Conservation (phyloP, 2,888 invertebrate species). For the Hesperia comma region DNA sequence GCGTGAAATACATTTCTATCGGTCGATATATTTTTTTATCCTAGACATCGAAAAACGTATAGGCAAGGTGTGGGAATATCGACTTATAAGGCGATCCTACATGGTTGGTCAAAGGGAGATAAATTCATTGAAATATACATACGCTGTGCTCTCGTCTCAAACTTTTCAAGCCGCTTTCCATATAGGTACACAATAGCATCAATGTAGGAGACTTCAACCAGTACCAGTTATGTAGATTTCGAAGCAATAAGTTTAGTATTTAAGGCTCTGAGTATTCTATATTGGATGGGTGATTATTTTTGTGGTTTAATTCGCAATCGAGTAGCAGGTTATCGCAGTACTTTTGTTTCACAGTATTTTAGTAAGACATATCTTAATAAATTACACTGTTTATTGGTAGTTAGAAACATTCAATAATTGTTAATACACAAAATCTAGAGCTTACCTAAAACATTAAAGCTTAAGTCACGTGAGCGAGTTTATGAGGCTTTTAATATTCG, state of each 20-base stretch:
- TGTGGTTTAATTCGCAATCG: conserved; percentile 73
- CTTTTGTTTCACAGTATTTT: conserved; percentile 50
- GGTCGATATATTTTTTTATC: conserved; percentile 52
- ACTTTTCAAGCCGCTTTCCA: conserved; percentile 41
- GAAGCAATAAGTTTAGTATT: conserved; percentile 55
- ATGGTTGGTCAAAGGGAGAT: conserved; percentile 62
- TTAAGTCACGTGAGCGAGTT: not conserved
- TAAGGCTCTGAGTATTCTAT: conserved; percentile 58
- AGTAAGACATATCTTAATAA: conserved; percentile 13
- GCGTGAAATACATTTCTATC: conserved; percentile 59
- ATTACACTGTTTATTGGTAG: conserved; percentile 7
- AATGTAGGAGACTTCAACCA: conserved; percentile 50
- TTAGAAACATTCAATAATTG: conserved; percentile 5
- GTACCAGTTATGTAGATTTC: conserved; percentile 65
- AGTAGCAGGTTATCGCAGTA: conserved; percentile 59
- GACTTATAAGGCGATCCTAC: conserved; percentile 61
- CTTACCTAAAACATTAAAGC: not conserved
- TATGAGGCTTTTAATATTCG: not conserved
- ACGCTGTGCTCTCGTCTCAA: conserved; percentile 45
- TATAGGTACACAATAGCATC: conserved; percentile 48
- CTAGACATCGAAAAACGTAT: conserved; percentile 45
- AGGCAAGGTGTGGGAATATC: conserved; percentile 72
- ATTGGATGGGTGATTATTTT: conserved; percentile 71
- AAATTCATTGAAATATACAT: conserved; percentile 60
- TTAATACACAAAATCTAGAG: conserved; percentile 13